Evolutionary conservation across 2,113 vertebrate species (phyloP).

Genomic region (Pelecanoides urinatrix): DNA sequence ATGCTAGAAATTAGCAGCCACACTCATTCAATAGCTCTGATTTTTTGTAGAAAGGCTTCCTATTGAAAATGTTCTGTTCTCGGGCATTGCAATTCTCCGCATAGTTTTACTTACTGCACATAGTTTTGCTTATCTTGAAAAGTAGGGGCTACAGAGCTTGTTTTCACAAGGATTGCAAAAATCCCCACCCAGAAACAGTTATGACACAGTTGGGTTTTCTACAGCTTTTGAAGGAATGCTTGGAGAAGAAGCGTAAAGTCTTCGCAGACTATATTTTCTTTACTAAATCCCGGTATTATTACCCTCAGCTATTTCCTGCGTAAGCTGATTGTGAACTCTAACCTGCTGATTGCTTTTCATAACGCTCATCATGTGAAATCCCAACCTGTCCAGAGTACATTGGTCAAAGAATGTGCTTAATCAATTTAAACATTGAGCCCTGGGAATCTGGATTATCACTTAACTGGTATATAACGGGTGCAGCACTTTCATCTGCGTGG

Average conservation of each 20-base stretch:
- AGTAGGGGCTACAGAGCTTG: not conserved
- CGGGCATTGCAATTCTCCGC: not conserved
- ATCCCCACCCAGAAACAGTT: not conserved
- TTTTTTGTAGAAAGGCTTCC: not conserved
- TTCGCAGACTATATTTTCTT: not conserved
- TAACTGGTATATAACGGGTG: accelerated
- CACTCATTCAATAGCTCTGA: not conserved
- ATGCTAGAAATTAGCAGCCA: not conserved
- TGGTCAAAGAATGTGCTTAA: not conserved
- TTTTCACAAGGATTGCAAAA: not conserved
- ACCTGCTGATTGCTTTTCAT: not conserved
- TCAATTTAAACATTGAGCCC: not conserved
- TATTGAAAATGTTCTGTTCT: accelerated
- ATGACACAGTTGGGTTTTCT: accelerated
- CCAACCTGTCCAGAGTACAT: not conserved
- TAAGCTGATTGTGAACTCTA: not conserved
- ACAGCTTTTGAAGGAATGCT: not conserved
- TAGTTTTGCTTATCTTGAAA: not conserved
- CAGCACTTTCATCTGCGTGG: accelerated
- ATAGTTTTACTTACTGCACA: no score
- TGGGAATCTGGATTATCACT: accelerated
- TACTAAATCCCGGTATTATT: not conserved
- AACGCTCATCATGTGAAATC: accelerated
- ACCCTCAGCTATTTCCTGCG: accelerated
- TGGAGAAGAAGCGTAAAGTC: not conserved